A percentile compares a stretch with the other conserved stretches of the same genome.
Evolutionary conservation across 2,888 invertebrate species (phyloP).

Genomic region (Vesta saturnalis): DNA sequence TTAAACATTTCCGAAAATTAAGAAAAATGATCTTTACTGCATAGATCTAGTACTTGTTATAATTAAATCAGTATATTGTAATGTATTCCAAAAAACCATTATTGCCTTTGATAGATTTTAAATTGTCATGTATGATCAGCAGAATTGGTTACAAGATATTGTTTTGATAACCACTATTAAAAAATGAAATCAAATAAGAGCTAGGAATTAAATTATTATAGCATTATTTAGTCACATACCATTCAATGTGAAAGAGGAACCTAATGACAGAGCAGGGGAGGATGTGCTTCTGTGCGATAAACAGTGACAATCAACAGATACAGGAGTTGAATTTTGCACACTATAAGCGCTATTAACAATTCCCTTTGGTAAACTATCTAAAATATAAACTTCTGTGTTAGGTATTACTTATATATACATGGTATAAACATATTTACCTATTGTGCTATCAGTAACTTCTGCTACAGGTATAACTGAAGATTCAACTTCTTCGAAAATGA

Average conservation of each 20-base stretch:
- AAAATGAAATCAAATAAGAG: too few relatives aligned
- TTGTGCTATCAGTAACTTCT: background rate
- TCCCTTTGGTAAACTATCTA: background rate
- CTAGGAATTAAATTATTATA: too few relatives aligned
- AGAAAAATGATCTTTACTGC: conserved; percentile 2
- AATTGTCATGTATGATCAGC: too few relatives aligned
- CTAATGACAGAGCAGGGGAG: background rate
- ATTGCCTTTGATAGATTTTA: too few relatives aligned
- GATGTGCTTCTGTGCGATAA: background rate
- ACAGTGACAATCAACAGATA: background rate
- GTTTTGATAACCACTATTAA: too few relatives aligned
- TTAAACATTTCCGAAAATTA: conserved; percentile 1
- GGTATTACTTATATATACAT: background rate
- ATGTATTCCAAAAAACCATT: too few relatives aligned
- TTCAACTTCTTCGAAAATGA: conserved; percentile 3
- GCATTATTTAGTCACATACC: too few relatives aligned
- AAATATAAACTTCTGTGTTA: background rate
- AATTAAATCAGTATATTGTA: conserved; percentile 1
- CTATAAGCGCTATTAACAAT: background rate
- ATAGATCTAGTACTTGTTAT: too few relatives aligned
- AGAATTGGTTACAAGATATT: too few relatives aligned
- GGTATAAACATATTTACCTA: background rate
- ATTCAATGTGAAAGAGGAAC: background rate
- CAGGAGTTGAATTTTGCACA: background rate
- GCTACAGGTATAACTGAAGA: background rate